A percentile compares a stretch with the other conserved stretches of the same genome.
Evolutionary conservation across 2,797 vertebrate genomes (phyloP).

Genomic region (Uromys caudimaculatus): DNA sequence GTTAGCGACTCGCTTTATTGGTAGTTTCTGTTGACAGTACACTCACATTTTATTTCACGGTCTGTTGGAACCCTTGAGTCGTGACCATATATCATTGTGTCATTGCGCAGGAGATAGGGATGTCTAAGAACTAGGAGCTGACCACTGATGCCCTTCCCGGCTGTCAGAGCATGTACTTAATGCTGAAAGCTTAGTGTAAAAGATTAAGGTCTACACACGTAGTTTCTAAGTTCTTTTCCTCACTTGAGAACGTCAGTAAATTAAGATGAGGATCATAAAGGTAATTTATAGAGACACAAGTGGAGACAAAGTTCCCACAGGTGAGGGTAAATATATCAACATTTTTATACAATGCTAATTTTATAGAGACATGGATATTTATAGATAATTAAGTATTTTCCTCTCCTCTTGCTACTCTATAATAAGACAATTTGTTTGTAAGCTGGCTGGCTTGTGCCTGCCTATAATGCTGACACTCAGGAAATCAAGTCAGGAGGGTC

Average conservation of each 20-base stretch:
- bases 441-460: not conserved
- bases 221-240: not conserved
- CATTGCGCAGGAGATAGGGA: not conserved
- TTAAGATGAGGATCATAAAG: constrained; percentile 16
- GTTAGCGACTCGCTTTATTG: constrained; percentile 13
- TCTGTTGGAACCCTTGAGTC: constrained; percentile 23
- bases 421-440: constrained; percentile 17
- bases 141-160: not conserved
- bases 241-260: not conserved
- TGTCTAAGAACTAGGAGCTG: constrained; percentile 17
- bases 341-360: constrained; percentile 54
- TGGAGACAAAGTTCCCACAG: constrained; percentile 24
- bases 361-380: constrained; percentile 32
- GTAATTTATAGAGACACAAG: constrained; percentile 37
- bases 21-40: not conserved
- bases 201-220: not conserved
- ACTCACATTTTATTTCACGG: not conserved
- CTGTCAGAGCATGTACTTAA: not conserved
- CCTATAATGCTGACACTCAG: not conserved
- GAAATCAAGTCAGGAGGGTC: not conserved
- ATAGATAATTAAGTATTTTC: constrained; percentile 1
- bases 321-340: not conserved
- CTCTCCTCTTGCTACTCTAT: not conserved
- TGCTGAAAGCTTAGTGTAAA: constrained; percentile 18
- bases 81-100: not conserved